phyloP scores from a whole-genome alignment of 30 jellyfish, hydroid and myxozoan species.

The Clytia hemisphaerica region DNA sequence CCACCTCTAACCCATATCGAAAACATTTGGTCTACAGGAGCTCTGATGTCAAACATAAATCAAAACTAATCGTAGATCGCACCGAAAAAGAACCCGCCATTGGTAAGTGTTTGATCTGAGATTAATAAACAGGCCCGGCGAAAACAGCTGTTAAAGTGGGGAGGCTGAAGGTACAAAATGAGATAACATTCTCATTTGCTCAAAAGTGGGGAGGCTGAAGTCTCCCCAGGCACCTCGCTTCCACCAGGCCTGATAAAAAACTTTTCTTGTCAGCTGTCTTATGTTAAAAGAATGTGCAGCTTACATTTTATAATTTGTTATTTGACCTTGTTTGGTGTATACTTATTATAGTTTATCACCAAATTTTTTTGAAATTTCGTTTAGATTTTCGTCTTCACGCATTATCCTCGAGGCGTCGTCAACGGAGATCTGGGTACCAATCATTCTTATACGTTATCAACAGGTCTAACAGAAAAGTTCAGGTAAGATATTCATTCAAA shows the following conservation, averaged over 20 bases:
- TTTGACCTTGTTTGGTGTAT: too few relatives aligned
- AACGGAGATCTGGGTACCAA: slow-evolving; percentile 70
- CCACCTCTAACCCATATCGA: background rate
- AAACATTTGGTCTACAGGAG: slow-evolving; percentile 64
- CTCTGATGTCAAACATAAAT: slow-evolving; percentile 21
- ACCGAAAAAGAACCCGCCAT: background rate
- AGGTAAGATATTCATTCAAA: slow-evolving; percentile 38
- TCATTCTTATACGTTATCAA: slow-evolving; percentile 57
- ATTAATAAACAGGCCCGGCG: background rate
- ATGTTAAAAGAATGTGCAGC: background rate
- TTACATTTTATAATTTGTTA: too few relatives aligned
- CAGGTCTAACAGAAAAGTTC: slow-evolving; percentile 72
- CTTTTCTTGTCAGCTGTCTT: background rate
- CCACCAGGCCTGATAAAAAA: too few relatives aligned
- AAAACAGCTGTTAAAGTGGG: too few relatives aligned
- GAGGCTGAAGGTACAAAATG: too few relatives aligned
- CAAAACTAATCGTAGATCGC: background rate
- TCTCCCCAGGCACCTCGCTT: too few relatives aligned
- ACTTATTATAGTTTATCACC: too few relatives aligned
- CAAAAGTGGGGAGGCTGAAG: too few relatives aligned
- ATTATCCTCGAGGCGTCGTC: too few relatives aligned
- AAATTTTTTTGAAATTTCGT: too few relatives aligned
- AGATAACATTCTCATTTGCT: too few relatives aligned
- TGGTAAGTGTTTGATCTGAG: background rate
- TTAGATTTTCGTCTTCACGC: too few relatives aligned